Percentiles rank a stretch among this genome's conserved stretches.
Conservation (phyloP, 1,140 invertebrate species). For the Paracyclopina nana region DNA sequence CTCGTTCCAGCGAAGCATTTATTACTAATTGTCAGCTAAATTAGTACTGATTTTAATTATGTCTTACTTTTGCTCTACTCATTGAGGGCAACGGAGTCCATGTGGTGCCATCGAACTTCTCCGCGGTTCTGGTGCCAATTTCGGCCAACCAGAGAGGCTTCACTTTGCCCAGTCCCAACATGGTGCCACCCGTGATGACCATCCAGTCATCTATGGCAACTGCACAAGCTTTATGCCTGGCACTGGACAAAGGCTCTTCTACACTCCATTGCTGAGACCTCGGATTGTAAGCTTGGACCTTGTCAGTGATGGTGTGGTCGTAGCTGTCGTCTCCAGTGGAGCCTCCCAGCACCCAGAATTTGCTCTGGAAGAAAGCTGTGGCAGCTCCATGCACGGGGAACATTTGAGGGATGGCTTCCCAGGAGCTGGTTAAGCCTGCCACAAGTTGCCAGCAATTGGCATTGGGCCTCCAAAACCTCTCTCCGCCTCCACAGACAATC, state of each 20-base stretch:
- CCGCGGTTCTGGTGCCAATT: constrained; percentile 15
- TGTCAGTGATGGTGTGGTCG: constrained; percentile 16
- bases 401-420: constrained; percentile 15
- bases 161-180: constrained; percentile 11
- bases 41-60: no score
- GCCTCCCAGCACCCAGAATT: constrained; percentile 16
- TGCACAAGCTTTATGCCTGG: constrained; percentile 15
- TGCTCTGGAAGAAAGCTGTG: constrained; percentile 12
- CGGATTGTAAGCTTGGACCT: constrained; percentile 15
- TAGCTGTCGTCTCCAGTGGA: constrained; percentile 16
- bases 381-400: constrained; percentile 16
- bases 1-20: no score
- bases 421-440: neutral
- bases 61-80: constrained; percentile 12
- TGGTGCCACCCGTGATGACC: constrained; percentile 14
- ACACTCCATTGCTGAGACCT: constrained; percentile 16
- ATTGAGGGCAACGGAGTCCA: constrained; percentile 11
- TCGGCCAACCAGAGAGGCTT: constrained; percentile 16
- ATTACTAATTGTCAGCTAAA: no score
- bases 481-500: constrained; percentile 14
- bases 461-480: constrained; percentile 17
- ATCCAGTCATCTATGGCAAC: constrained; percentile 13
- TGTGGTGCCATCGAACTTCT: constrained; percentile 13
- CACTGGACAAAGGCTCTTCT: constrained; percentile 2
- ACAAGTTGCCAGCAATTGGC: constrained; percentile 16